Evolutionary conservation across 2,113 vertebrate genomes (phyloP), one percentile per base, ranked within the genome.

Genomic region (Dicerorhinus sumatrensis): DNA sequence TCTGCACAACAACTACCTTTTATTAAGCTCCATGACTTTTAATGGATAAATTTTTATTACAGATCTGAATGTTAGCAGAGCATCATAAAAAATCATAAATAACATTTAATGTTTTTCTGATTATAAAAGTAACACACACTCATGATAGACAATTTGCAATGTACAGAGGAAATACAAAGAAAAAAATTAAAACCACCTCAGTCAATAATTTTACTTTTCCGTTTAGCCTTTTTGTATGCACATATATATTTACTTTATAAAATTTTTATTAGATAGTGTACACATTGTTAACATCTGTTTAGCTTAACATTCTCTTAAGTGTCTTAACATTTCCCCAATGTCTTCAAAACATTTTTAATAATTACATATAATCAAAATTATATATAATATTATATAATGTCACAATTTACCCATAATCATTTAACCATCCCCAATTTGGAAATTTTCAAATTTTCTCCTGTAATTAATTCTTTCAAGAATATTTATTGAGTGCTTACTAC

Each of bases 261-360:
- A 86, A 36, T 72, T 93, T 79, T 3, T 82, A 86, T 96, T 92
- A 86, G 21, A 70, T 88, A 69, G 6, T 25, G 1, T 54, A 82
- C 10, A 46, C 4, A 70, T 89, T n/a, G 23, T 88, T 83, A 60
- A 58, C 63, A 91, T 77, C 21, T 5, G 16, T 94, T 96, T 96
- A 76, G 51, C 51, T 62, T 93, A 90, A 42, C n/a, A 94, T 81
- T 76, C 36, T 70, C 20, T 83, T 63, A 12, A 80, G 17, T 79
- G 33, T 12, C 80, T 90, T 60, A 91, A n/a, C 84, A 65, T 85
- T 95, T 89, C 42, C 20, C 63, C 17, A 80, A n/a, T 91, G 25
- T 60, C 56, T 95, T 90, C 54, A 83, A 86, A 94, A 93, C 33
- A 85, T 90, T 91, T 93, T 93, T 51, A 95, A 77, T 81, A 54